A percentile compares a stretch with the other conserved stretches of the same genome.
Evolutionary conservation across 1,140 invertebrate genomes (phyloP).

Genomic region (Drosophila ananassae): DNA sequence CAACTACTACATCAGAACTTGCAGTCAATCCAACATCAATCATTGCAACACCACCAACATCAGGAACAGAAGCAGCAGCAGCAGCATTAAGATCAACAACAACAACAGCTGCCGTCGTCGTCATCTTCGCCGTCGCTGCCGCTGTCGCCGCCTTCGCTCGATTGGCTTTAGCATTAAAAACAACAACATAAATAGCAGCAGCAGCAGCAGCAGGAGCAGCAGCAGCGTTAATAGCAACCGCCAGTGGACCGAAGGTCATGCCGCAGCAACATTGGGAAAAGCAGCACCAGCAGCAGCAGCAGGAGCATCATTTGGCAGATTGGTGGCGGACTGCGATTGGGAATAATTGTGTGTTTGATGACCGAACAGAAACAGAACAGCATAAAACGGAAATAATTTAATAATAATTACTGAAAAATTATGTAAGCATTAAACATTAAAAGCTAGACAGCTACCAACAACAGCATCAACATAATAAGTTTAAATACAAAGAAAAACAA

Average conservation of each 20-base stretch:
- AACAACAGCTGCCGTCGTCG: constrained; percentile 15
- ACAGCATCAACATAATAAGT: constrained; percentile 81
- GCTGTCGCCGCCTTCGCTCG: constrained; percentile 22
- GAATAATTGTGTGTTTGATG: constrained; percentile 53
- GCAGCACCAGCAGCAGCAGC: constrained; percentile 33
- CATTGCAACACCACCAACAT: constrained; percentile 18
- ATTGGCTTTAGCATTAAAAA: constrained; percentile 24
- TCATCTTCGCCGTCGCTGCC: constrained; percentile 7
- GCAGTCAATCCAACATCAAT: constrained; percentile 2
- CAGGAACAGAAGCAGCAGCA: constrained; percentile 9
- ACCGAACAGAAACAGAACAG: constrained; percentile 62
- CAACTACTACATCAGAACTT: constrained; percentile 18
- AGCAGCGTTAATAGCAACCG: constrained; percentile 24
- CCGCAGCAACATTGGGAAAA: constrained; percentile 25
- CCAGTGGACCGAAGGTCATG: constrained; percentile 21
- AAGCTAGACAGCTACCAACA: constrained; percentile 79
- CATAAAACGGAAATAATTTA: constrained; percentile 75
- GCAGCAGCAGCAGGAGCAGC: neutral
- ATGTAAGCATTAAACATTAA: constrained; percentile 81
- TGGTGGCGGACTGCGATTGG: constrained; percentile 43
- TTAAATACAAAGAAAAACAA: constrained; percentile 76
- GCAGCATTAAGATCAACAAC: constrained; percentile 17
- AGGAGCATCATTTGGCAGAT: constrained; percentile 60
- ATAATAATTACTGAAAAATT: constrained; percentile 81
- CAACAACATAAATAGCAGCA: neutral